Evolutionary conservation across 2,113 vertebrate species (phyloP), one percentile per base, ranked within the genome.

Genomic region (Arenaria interpres): DNA sequence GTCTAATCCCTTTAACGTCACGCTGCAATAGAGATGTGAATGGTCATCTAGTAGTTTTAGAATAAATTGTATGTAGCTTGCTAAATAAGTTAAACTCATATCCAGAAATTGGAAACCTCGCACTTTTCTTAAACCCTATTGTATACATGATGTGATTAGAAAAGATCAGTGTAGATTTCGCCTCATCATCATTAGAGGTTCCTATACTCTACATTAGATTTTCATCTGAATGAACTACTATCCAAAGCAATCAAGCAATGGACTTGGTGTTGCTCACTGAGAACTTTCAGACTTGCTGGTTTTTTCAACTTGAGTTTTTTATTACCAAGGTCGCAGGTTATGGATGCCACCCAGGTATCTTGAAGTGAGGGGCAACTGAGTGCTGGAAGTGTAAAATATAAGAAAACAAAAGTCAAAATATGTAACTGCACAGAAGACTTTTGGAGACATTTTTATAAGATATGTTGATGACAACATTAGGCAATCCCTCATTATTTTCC

Each of bases 41-140:
- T 41, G 17, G 21, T 71, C 10, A 64, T 50, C 22, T 35, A 45
- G 46, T 22, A 56, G 32, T 56, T 94, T 92, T 27, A 74, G 50
- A 78, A 67, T 4, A 69, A 76, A 82, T 41, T 48, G 5, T 50
- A 41, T 73, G 85, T 72, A 85, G 3, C 24, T 82, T 79, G 22
- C 9, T 75, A 92, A 76, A 72, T 69, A 72, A 93, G 88, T 82
- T 73, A 72, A 82, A 75, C 35, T 19, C 7, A 66, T 81, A 68
- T 25, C 11, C 8, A 89, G 24, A 91, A 54, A 66, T 8, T 72
- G 0, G 10, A 18, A 81, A 74, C 14, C 12, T 60, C 86, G 24
- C 6, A 59, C 21, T 87, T 89, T 74, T 51, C 20, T 60, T 68
- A 67, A 85, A 78, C 12, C 4, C 7, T 41, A 11, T 45, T 69